Evolutionary conservation across 1,140 invertebrate species (phyloP), one percentile per base, ranked within the genome.

Genomic region (Cepaea nemoralis): DNA sequence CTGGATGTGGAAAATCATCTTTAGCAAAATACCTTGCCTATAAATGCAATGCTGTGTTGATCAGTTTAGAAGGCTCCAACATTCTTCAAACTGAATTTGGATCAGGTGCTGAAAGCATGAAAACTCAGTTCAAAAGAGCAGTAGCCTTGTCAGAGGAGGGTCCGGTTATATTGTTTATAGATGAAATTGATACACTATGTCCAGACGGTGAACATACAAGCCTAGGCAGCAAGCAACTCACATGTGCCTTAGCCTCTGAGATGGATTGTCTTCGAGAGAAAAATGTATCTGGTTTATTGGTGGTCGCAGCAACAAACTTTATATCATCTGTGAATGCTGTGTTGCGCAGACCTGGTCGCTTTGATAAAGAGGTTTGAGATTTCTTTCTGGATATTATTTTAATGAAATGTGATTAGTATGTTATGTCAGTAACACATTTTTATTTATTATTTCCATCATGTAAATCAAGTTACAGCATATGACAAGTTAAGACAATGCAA

Each of bases 1-100:
- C 90, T 69, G 90, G 90, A 0, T 89, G 87, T 85, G 89, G 90
- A 0, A 91, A 91, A 80, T 89, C 89, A 14, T 88, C 86, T 16
- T 76, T 91, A 24, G 88, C 88, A 0, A 85, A 82, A 37, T 71
- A 85, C 76, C 71, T 89, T 31, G 84, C 86, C 48, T 35, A 71
- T n/a, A 63, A 78, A 27, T 86, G 84, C 81, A 79, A 85, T 69
- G 86, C 87, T 63, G 85, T 82, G 37, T 63, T 91, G 0, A 71
- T 89, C 14, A 80, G 81, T 24, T 80, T 90, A 6, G 89, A 88
- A 84, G 85, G 88, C n/a, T 83, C 89, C 19, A 87, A 91, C 55
- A 71, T 90, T 14, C 80, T 89, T 80, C 86, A 85, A 35, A 80
- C 88, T 3, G 80, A 86, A 37, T 85, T 88, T 69, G 90, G 90